Percentiles rank a stretch among this genome's conserved stretches.
Conservation (phyloP, 1,140 invertebrate species). For the Cephus cinctus region DNA sequence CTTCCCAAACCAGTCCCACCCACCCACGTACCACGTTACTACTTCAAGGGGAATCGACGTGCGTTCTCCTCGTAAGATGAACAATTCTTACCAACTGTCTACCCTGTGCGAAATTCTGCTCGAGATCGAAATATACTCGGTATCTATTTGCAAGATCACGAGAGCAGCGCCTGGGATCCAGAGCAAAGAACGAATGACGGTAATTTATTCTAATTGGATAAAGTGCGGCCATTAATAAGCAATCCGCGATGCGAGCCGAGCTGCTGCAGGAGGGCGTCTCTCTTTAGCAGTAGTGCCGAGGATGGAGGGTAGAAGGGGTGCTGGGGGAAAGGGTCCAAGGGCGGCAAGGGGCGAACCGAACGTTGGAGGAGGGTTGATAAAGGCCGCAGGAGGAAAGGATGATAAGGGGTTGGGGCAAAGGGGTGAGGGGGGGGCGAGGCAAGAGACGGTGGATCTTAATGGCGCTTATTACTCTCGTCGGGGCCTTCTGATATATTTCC, state of each 20-base stretch:
- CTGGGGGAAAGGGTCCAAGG: constrained; percentile 4
- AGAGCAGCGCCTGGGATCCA: neutral
- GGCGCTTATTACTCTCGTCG: constrained; percentile 51
- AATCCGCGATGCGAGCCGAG: constrained; percentile 33
- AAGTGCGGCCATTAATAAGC: constrained; percentile 46
- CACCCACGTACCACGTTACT: neutral
- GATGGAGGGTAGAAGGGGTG: constrained; percentile 17
- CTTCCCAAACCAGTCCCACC: neutral
- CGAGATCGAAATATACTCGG: too few relatives aligned
- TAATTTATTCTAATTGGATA: constrained; percentile 52
- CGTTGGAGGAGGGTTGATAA: constrained; percentile 1
- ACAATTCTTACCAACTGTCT: neutral
- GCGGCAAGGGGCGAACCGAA: constrained; percentile 6
- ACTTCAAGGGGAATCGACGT: neutral
- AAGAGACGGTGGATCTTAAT: constrained; percentile 50
- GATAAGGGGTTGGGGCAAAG: constrained; percentile 1
- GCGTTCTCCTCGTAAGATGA: neutral
- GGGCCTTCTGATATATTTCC: constrained; percentile 48
- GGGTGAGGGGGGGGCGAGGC: constrained; percentile 26
- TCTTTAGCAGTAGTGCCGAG: too few relatives aligned
- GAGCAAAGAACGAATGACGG: constrained; percentile 18
- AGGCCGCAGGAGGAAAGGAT: neutral
- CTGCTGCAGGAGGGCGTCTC: constrained; percentile 14
- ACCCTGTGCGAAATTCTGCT: neutral
- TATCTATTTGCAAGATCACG: neutral